Evolutionary conservation across 2,113 vertebrate species (phyloP).

Genomic region (Pseudopipra pipra): DNA sequence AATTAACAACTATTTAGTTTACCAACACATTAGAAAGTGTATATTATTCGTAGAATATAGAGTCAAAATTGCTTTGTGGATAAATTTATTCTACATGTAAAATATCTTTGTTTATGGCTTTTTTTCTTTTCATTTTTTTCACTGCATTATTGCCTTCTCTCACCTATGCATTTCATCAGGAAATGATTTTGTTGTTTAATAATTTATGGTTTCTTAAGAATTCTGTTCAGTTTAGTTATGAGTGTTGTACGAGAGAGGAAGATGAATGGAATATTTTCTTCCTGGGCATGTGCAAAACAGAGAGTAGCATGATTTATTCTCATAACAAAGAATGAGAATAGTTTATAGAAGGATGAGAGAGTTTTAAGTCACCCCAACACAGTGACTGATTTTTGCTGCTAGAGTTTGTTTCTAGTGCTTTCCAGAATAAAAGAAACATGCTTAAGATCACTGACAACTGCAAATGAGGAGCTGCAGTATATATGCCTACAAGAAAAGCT

Average conservation of each 20-base stretch:
- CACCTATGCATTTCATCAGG: not conserved
- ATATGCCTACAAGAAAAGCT: not conserved
- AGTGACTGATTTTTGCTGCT: accelerated
- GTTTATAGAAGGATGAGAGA: not conserved
- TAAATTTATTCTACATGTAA: not conserved
- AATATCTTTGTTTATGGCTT: not conserved
- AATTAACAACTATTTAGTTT: not conserved
- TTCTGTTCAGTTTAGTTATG: not conserved
- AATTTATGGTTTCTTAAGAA: not conserved
- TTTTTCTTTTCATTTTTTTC: not conserved
- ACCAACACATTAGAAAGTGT: not conserved
- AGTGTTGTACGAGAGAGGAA: not conserved
- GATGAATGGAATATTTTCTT: not conserved
- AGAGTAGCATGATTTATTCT: not conserved
- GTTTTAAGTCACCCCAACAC: not conserved
- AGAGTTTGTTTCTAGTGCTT: not conserved
- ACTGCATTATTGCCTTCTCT: not conserved
- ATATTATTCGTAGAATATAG: not conserved
- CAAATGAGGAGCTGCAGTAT: not conserved
- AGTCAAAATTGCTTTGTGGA: not conserved
- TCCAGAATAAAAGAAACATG: not conserved
- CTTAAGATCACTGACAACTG: not conserved
- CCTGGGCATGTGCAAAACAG: not conserved
- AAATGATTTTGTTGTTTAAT: not conserved
- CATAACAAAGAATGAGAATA: not conserved